Evolutionary conservation across 2,113 vertebrate species (phyloP).

Genomic region (Varanus salvator): DNA sequence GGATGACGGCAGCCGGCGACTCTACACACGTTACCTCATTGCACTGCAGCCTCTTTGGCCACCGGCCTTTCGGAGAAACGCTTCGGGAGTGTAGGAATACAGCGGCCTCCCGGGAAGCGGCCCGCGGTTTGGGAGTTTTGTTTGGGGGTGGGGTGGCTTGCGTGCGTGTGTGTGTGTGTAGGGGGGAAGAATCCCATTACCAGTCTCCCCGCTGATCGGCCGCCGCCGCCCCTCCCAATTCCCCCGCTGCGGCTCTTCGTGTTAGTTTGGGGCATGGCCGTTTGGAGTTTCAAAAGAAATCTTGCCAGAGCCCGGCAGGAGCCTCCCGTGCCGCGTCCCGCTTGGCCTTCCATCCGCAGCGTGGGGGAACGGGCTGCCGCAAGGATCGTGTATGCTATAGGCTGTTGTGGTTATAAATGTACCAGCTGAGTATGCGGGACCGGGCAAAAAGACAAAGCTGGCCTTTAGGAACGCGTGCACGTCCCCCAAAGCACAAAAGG

Average conservation of each 20-base stretch:
- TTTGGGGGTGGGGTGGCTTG: too few relatives aligned
- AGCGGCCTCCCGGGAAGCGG: background rate
- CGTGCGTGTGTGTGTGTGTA: background rate
- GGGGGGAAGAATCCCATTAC: background rate
- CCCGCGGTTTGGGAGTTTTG: background rate
- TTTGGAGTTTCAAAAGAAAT: background rate
- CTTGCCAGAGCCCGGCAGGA: background rate
- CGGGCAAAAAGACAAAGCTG: background rate
- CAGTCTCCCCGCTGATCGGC: too few relatives aligned
- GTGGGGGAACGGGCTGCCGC: background rate
- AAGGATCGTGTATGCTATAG: background rate
- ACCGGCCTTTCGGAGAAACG: background rate
- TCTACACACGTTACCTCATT: fast-evolving
- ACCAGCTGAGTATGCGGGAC: background rate
- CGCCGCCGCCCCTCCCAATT: too few relatives aligned
- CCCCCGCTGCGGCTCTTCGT: background rate
- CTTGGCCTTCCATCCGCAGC: background rate
- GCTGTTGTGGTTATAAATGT: background rate
- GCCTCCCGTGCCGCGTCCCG: background rate
- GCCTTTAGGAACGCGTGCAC: background rate
- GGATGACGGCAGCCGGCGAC: background rate
- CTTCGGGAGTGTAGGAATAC: background rate
- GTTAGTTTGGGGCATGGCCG: background rate
- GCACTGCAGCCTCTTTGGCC: background rate
- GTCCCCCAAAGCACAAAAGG: background rate